Evolutionary conservation across 2,888 invertebrate species (phyloP).

Genomic region (Drosophila villosipedis): DNA sequence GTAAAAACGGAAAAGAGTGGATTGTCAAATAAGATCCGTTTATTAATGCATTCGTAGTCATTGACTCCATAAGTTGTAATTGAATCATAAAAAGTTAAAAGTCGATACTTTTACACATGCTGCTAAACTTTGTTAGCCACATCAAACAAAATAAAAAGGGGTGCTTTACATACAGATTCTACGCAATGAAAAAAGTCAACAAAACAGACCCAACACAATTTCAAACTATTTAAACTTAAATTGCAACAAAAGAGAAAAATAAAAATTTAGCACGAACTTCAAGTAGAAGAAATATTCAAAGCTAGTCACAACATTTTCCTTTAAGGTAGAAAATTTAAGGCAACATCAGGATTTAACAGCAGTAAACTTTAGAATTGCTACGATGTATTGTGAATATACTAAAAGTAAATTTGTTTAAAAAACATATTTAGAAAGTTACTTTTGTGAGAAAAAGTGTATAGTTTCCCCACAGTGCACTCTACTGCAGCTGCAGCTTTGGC

Average conservation of each 20-base stretch:
- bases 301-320: not conserved
- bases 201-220: not conserved
- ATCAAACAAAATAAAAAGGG: not conserved
- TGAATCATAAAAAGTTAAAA: not conserved
- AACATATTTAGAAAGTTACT: too few species aligned
- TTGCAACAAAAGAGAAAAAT: not conserved
- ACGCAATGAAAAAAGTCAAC: not conserved
- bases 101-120: not conserved
- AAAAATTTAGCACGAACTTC: not conserved
- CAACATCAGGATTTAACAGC: not conserved
- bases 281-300: not conserved
- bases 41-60: not conserved
- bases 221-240: not conserved
- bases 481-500: conserved; percentile 22
- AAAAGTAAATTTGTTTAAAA: not conserved
- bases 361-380: not conserved
- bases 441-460: not conserved
- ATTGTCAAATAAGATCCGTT: not conserved
- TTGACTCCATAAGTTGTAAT: not conserved
- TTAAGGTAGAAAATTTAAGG: not conserved
- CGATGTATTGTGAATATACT: not conserved
- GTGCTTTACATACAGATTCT: not conserved
- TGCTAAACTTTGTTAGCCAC: not conserved
- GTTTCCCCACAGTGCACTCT: not conserved
- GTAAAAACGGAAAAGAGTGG: not conserved